Evolutionary conservation across 2,113 vertebrate species (phyloP), one percentile per base, ranked within the genome.

Genomic region (Prunella himalayana): DNA sequence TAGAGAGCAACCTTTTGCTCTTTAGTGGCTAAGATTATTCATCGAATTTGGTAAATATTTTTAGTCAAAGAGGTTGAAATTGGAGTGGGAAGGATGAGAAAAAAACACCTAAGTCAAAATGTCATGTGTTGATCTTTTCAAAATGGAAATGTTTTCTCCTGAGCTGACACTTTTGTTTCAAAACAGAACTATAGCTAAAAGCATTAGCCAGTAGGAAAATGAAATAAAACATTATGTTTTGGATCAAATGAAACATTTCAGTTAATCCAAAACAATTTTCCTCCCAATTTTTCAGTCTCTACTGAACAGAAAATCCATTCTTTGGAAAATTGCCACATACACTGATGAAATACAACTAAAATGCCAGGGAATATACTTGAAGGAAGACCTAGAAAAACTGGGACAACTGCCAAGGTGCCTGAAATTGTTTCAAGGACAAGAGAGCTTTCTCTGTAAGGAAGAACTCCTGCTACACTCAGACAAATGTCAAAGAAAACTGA

Each of bases 11-110:
- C 47, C 51, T 49, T 95, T 86, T 88, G 76, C 86, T 81, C 80
- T 86, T 95, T n/a, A 90, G 50, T 68, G 86, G 92, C 72, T 93
- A 88, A 78, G 83, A 95, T 94, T 97, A 96, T 95, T 97, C 94
- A 97, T 93, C 17, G 3, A 44, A 68, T 86, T n/a, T 94, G 92
- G 96, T 82, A 93, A 97, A 88, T 93, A 83, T 51, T 88, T 96
- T 90, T 76, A 93, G 84, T 86, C 9, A 14, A 72, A 61, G 71
- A 90, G 47, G 88, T 81, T 83, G 88, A 94, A 96, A 83, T 73
- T 42, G 33, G 88, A 96, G 76, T 39, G 24, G n/a, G 92, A 57
- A 90, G 30, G 79, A 94, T 9, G 24, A 93, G 85, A 92, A 88
- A 69, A 89, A 94, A 83, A 13, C 86, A 75, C 76, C 80, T 37